phyloP scores from a whole-genome alignment of 2,888 invertebrate species.

The Ceratothoa steindachneri region DNA sequence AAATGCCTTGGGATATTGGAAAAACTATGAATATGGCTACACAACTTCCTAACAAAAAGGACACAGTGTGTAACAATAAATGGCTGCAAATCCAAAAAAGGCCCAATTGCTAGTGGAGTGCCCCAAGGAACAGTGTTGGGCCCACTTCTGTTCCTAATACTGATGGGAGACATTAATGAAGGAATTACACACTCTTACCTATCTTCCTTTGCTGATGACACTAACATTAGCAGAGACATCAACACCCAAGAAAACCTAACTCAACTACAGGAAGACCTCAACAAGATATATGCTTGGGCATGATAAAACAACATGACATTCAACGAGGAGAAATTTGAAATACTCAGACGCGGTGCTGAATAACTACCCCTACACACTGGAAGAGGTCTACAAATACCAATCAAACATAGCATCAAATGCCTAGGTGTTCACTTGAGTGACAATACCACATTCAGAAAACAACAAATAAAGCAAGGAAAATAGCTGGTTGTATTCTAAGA shows the following conservation, averaged over 20 bases:
- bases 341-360: not conserved
- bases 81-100: not conserved
- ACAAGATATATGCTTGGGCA: no score
- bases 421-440: no score
- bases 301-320: no score
- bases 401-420: no score
- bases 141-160: not conserved
- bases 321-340: not conserved
- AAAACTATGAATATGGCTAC: not conserved
- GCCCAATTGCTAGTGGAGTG: not conserved
- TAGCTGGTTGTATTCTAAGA: no score
- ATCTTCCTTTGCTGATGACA: not conserved
- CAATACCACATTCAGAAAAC: no score
- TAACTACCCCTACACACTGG: no score
- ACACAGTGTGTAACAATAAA: not conserved
- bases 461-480: no score
- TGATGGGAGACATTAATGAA: slow-evolving; percentile 1
- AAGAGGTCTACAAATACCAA: no score
- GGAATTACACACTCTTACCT: not conserved
- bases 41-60: slow-evolving; percentile 9
- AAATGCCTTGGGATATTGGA: not conserved
- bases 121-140: slow-evolving; percentile 9
- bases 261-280: no score
- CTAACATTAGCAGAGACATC: no score
- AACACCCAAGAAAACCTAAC: no score